Base-by-base conservation (phyloP, 2,888 invertebrate genomes). In the Drosophila hamatofila region DNA sequence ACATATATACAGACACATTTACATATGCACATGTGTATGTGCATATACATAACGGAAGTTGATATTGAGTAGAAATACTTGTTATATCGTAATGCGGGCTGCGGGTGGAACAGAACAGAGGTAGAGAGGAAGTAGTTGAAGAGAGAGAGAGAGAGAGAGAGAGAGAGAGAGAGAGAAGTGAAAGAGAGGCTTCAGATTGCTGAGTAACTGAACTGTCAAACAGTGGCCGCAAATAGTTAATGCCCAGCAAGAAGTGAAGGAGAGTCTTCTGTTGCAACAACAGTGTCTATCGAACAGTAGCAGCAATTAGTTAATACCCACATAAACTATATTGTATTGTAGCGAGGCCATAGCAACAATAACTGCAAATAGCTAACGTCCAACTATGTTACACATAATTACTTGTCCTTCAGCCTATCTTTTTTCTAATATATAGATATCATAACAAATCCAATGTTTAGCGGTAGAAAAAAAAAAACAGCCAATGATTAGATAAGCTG, bases 31-130 rank as follows among this genome's bases (percentile, higher is more conserved):
- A 37, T 37, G 16, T 35, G 16, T 16, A 7, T 16, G 14, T 16
- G 6, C 33, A 14, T 16, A 55, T 25, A 54, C 35, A 44, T 54
- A 76, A 63, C 82, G 82, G 88, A 88, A 85, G 86, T 80, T 80
- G 83, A 71, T 80, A 78, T 23, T 39, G 37, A 44, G 51, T 59
- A 42, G 52, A 55, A 64, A 75, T 69, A 79, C 80, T 64, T 75
- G 80, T 74, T 68, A 67, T 39, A 39, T 54, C 54, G 54, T 39
- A 54, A 60, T 72, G 65, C 65, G 75, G 39, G 60, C 23, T 18
- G 37, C n/a, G 59, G 35, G n/a, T 42, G 33, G 21, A 14, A 27
- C 48, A 27, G 11, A 18, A 30, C 30, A 18, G 49, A 30, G n/a
- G n/a, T n/a, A 33, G 49, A 49, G 49, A 33, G 49, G 8, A 30